Conservation (phyloP, 2,888 invertebrate species). For the Bombyx huttoni region DNA sequence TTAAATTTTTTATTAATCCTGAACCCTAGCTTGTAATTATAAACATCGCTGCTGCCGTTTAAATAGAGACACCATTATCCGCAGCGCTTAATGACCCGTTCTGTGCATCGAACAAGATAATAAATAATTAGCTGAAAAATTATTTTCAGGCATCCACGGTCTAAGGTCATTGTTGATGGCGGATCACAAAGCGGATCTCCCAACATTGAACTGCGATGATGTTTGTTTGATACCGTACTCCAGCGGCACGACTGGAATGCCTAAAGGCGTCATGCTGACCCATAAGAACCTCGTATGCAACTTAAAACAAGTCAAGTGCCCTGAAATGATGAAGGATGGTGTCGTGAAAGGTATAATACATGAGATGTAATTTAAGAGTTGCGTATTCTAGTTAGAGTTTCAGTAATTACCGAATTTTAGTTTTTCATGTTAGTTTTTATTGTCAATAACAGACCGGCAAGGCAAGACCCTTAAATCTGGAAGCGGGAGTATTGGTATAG, state of each 20-base stretch:
- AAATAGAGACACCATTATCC: too few species aligned
- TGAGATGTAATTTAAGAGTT: not conserved
- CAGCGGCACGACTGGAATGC: conserved; percentile 84
- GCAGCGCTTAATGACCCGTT: too few species aligned
- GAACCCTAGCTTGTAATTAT: too few species aligned
- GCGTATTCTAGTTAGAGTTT: not conserved
- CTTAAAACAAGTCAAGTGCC: conserved; percentile 56
- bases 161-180: conserved; percentile 51
- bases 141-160: conserved; percentile 54
- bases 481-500: too few species aligned
- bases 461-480: too few species aligned
- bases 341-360: conserved; percentile 43
- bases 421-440: too few species aligned
- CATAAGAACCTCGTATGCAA: conserved; percentile 77
- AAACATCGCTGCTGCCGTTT: too few species aligned
- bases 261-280: conserved; percentile 84
- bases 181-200: conserved; percentile 52
- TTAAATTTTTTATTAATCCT: too few species aligned
- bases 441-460: too few species aligned
- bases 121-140: too few species aligned
- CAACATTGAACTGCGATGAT: conserved; percentile 55
- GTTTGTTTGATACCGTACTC: conserved; percentile 75
- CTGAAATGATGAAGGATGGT: conserved; percentile 53
- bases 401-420: too few species aligned
- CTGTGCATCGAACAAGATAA: too few species aligned